These are phyloP conservation scores for Peromyscus melanophrys DNA, from an alignment of 2,797 vertebrate species.

Conservation along the genomic window DNA sequence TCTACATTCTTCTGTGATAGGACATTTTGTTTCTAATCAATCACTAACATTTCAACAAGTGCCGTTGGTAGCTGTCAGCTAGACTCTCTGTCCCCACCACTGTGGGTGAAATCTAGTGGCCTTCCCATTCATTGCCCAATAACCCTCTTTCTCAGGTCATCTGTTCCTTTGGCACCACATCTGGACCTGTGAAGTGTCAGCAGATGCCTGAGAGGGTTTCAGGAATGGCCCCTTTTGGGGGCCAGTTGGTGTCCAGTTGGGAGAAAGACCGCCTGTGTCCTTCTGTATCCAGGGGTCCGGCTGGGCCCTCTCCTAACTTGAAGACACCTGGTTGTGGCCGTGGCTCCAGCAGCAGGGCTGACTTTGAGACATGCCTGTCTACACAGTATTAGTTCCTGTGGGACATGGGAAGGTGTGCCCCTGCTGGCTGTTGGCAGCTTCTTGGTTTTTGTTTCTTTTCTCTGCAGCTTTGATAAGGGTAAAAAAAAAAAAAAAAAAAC, in stretches of 20 bases:
- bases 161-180: not conserved
- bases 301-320: not conserved
- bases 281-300: not conserved
- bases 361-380: not conserved
- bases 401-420: not conserved
- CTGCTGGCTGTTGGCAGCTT: not conserved
- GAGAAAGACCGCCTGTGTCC: not conserved
- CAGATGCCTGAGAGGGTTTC: not conserved
- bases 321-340: not conserved
- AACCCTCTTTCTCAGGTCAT: not conserved
- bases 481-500: not conserved
- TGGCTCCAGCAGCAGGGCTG: not conserved
- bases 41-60: constrained; percentile 11
- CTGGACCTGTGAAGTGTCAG: not conserved
- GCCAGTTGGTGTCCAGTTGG: not conserved
- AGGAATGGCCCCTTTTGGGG: not conserved
- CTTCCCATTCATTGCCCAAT: not conserved
- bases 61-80: not conserved
- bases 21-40: constrained; percentile 3
- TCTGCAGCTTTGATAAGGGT: not conserved
- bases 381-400: not conserved
- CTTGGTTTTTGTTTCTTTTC: constrained; percentile 17
- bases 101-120: not conserved
- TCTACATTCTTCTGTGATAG: not conserved
- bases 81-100: no score